phyloP scores from a whole-genome alignment of 2,797 vertebrate genomes.

The Thaleichthys pacificus region DNA sequence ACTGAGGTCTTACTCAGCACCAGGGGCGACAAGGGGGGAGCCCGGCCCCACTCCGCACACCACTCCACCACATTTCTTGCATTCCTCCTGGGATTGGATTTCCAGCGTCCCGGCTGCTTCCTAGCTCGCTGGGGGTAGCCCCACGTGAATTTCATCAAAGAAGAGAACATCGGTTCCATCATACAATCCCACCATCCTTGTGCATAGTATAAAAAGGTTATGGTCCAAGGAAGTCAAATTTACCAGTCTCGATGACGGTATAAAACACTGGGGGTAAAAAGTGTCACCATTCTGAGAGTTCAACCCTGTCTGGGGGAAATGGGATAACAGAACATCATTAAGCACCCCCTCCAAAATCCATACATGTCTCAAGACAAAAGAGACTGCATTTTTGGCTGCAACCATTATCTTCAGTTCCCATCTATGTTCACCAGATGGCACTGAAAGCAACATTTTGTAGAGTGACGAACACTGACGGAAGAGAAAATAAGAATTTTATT shows the following conservation, averaged over 20 bases:
- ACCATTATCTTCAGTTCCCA: conserved; percentile 8
- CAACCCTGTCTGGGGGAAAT: conserved; percentile 45
- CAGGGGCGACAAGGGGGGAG: conserved; percentile 31
- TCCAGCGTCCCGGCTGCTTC: conserved; percentile 23
- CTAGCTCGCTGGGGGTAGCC: conserved; percentile 39
- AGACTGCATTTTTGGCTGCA: neutral
- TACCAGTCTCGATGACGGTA: conserved; percentile 66
- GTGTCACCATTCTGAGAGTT: conserved; percentile 39
- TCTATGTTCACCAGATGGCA: conserved; percentile 45
- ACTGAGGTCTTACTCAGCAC: conserved; percentile 52
- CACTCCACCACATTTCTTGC: conserved; percentile 49
- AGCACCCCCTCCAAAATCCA: conserved; percentile 9
- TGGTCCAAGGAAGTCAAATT: conserved; percentile 29
- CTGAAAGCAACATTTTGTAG: conserved; percentile 10
- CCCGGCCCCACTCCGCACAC: conserved; percentile 36
- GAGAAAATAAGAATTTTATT: neutral
- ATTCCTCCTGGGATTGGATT: conserved; percentile 49
- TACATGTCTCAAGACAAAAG: neutral
- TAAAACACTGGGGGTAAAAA: conserved; percentile 73
- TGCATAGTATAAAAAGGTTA: neutral
- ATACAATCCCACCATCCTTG: neutral
- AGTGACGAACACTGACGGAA: neutral
- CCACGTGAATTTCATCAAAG: conserved; percentile 11
- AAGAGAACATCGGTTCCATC: neutral
- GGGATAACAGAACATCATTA: conserved; percentile 3